Evolutionary conservation across 1,140 invertebrate species (phyloP).

Genomic region (Lucilia cuprina): DNA sequence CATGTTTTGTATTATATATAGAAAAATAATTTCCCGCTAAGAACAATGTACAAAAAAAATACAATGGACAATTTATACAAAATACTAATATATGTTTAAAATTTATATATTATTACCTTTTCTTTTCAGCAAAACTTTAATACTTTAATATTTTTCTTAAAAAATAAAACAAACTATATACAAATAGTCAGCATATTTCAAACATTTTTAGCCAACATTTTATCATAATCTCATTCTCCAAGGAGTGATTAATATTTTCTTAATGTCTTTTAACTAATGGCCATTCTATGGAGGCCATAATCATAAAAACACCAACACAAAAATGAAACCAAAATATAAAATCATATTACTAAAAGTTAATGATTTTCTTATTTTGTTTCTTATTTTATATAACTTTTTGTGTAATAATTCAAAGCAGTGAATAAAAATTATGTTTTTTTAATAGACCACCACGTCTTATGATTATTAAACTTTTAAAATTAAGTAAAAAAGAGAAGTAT

Average conservation of each 20-base stretch:
- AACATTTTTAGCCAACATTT: background rate
- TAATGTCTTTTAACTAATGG: slow-evolving; percentile 11
- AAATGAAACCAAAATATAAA: background rate
- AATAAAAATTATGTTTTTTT: background rate
- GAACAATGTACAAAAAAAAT: no score
- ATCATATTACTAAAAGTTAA: background rate
- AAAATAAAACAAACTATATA: background rate
- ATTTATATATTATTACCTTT: no score
- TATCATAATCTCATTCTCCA: background rate
- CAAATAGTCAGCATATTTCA: background rate
- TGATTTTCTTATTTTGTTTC: background rate
- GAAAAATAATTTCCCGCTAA: no score
- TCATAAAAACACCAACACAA: background rate
- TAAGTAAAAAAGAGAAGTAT: background rate
- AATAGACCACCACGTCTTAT: background rate
- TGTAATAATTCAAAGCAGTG: background rate
- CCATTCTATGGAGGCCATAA: slow-evolving; percentile 1
- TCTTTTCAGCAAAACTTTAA: no score
- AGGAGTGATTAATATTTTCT: slow-evolving; percentile 7
- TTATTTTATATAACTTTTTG: background rate
- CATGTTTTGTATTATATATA: no score
- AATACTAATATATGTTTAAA: no score
- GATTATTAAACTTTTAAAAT: background rate
- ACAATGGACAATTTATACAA: no score
- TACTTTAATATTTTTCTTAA: background rate